Evolutionary conservation across 1,140 invertebrate genomes (phyloP), one percentile per base, ranked within the genome.

Genomic region (Pseudomyrmex cubaensis): DNA sequence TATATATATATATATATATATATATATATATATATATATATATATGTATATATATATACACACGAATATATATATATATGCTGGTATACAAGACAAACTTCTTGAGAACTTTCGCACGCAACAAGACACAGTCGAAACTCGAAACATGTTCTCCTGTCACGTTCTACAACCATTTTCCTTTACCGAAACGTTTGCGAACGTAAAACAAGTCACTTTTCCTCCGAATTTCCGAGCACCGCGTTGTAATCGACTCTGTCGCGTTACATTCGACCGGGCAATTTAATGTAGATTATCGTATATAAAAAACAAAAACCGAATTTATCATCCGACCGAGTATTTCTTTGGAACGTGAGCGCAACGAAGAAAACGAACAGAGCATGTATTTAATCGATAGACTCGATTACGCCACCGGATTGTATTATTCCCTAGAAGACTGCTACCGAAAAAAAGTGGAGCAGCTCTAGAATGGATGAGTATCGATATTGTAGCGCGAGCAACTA

Each of bases 371-470:
- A 52, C 20, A 1, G 13, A 5, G 5, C 17, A 46, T 13, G 15
- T 35, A 54, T 46, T 80, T 59, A 35, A 72, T 72, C 76, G n/a
- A 70, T 48, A 69, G 5, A 4, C 13, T 59, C 10, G 48, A 20
- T 70, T 70, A 48, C 66, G 20, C 25, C 54, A 80, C 12, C 46
- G 35, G 25, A 20, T 50, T 44, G 15, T 20, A 7, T 5, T 8
- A 57, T 35, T 13, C 20, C 46, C 1, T 44, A 12, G n/a, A 12
- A 77, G 15, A 44, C 10, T 17, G 1, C 50, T 22, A 25, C 63
- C 48, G 62, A 75, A 77, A 46, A 67, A 57, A 44, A 48, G n/a
- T 56, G 9, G 72, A 62, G 72, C 46, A 35, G 35, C 35, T 35
- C 35, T 75, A 62, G 46, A 15, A 76, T 66, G 0, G 35, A 35